Conservation (phyloP, 2,113 vertebrate species). For the Cyprinodon brontotheroides region DNA sequence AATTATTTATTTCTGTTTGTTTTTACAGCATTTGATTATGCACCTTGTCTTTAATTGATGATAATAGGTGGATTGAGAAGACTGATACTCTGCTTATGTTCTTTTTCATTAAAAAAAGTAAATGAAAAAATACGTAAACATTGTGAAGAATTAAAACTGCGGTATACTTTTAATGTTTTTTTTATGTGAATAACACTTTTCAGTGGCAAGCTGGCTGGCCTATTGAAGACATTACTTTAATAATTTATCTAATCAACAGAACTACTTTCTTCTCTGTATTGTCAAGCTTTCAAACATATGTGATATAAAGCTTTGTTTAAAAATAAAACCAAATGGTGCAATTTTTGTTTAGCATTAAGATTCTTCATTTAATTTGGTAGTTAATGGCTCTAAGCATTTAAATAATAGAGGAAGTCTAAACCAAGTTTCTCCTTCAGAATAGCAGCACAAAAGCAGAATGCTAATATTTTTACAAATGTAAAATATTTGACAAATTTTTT, state of each 20-base stretch:
- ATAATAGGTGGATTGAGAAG: conserved; percentile 20
- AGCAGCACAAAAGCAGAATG: neutral
- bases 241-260: conserved; percentile 44
- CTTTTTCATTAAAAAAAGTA: neutral
- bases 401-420: neutral
- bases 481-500: neutral
- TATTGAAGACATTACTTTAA: conserved; percentile 22
- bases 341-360: neutral
- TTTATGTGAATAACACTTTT: conserved; percentile 27
- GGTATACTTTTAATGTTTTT: conserved; percentile 11
- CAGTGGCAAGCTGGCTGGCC: conserved; percentile 54
- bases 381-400: neutral
- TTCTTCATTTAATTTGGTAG: neutral
- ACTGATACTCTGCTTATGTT: conserved; percentile 10
- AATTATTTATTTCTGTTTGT: neutral
- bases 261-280: conserved; percentile 2
- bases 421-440: neutral
- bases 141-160: conserved; percentile 8
- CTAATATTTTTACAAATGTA: too few species aligned
- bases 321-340: neutral
- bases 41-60: conserved; percentile 12
- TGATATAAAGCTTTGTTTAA: neutral
- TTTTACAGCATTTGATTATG: conserved; percentile 14
- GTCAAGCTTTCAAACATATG: neutral
- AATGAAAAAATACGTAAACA: conserved; percentile 32